A percentile compares a stretch with the other conserved stretches of the same genome.
These are phyloP conservation scores for Hypotaenidia philippensis DNA, from an alignment of 2,797 vertebrate genomes.

Conservation along the genomic window DNA sequence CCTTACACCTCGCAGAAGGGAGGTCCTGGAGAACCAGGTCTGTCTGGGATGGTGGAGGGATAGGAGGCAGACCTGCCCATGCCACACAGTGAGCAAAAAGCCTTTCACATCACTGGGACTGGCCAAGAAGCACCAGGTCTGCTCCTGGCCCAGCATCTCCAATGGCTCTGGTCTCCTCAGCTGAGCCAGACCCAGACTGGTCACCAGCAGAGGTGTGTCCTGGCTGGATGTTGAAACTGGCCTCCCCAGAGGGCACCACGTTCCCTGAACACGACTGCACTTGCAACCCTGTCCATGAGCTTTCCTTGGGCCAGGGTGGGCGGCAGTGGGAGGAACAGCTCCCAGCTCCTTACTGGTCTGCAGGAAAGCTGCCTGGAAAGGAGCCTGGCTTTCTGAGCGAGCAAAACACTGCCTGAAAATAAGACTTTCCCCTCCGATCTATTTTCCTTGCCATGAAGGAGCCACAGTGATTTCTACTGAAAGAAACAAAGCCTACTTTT, in stretches of 20 bases:
- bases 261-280: not conserved
- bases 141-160: fast-evolving
- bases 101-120: not conserved
- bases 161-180: not conserved
- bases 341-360: not conserved
- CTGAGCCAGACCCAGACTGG: not conserved
- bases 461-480: not conserved
- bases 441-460: not conserved
- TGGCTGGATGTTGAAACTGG: fast-evolving
- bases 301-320: not conserved
- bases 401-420: not conserved
- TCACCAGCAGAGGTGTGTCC: not conserved
- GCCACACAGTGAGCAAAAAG: not conserved
- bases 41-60: not conserved
- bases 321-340: not conserved
- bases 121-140: fast-evolving
- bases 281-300: fast-evolving
- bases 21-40: not conserved
- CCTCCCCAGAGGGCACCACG: not conserved
- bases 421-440: not conserved
- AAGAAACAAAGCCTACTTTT: slow-evolving; percentile 9
- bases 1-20: not conserved
- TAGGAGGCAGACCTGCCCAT: not conserved
- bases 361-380: not conserved
- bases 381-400: not conserved